Conservation (phyloP, 2,888 invertebrate species). For the Dasypogon diadema region DNA sequence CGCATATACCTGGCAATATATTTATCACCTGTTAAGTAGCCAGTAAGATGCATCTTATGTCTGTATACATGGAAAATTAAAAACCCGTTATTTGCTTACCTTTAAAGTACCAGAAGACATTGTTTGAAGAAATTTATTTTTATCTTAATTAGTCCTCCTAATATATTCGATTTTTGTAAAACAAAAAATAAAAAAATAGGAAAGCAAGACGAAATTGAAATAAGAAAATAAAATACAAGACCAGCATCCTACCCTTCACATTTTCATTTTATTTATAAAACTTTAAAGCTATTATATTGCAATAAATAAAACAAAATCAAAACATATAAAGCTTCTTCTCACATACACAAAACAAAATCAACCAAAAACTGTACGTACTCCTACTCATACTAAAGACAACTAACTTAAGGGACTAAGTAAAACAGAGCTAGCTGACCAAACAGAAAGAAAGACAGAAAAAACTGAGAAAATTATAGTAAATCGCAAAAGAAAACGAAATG, state of each 20-base stretch:
- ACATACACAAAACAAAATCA: conserved; percentile 43
- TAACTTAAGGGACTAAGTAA: conserved; percentile 30
- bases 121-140: no score
- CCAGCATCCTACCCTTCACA: conserved; percentile 49
- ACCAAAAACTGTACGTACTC: conserved; percentile 24
- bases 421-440: no score
- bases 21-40: no score
- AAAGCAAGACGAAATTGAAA: not conserved
- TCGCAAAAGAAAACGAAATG: conserved; percentile 36
- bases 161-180: no score
- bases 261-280: conserved; percentile 45
- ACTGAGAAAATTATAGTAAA: not conserved
- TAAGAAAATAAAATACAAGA: conserved; percentile 27
- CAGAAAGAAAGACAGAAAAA: conserved; percentile 11
- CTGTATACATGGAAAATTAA: no score
- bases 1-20: no score
- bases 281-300: conserved; percentile 48
- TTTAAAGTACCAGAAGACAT: no score
- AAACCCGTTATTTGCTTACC: no score
- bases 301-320: conserved; percentile 44
- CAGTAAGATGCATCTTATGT: no score
- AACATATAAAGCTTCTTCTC: conserved; percentile 46
- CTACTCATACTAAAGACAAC: conserved; percentile 22
- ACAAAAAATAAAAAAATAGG: not conserved
- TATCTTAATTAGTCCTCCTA: no score